phyloP scores from a whole-genome alignment of 53 echinoderm and acorn worm genomes.

The Crossaster papposus region DNA sequence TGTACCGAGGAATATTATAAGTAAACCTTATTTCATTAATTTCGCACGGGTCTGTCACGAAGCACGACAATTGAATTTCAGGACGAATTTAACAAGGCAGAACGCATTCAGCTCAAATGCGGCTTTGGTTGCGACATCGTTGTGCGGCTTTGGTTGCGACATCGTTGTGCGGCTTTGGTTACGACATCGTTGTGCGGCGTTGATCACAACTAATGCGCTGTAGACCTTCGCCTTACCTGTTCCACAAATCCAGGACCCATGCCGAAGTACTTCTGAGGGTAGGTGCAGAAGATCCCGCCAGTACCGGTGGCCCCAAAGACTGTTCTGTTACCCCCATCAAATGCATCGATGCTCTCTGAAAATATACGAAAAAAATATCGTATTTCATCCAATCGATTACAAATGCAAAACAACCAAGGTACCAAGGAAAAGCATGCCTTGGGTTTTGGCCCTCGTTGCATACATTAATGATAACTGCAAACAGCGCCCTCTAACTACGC shows the following conservation, averaged over 20 bases:
- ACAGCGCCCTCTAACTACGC: no score
- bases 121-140: no score
- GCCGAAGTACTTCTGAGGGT: constrained; percentile 85
- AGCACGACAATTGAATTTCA: background rate
- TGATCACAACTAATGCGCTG: background rate
- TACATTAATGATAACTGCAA: no score
- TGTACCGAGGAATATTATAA: no score
- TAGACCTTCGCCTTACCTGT: constrained; percentile 66
- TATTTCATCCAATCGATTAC: background rate
- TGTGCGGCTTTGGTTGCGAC: no score
- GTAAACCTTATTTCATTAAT: no score
- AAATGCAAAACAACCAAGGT: no score
- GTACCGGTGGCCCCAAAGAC: constrained; percentile 83
- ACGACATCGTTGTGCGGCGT: background rate
- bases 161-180: no score
- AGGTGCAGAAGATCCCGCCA: constrained; percentile 92
- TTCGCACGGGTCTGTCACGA: no score
- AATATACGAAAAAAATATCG: background rate
- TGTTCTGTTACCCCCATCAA: constrained; percentile 77
- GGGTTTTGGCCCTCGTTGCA: no score
- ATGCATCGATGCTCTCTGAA: constrained; percentile 75
- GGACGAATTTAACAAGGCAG: background rate
- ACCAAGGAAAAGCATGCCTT: no score
- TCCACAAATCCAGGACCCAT: constrained; percentile 80
- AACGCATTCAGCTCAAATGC: no score